Evolutionary conservation across 2,797 vertebrate genomes (phyloP), one percentile per base, ranked within the genome.

Genomic region (Parotocinclus haroldoi): DNA sequence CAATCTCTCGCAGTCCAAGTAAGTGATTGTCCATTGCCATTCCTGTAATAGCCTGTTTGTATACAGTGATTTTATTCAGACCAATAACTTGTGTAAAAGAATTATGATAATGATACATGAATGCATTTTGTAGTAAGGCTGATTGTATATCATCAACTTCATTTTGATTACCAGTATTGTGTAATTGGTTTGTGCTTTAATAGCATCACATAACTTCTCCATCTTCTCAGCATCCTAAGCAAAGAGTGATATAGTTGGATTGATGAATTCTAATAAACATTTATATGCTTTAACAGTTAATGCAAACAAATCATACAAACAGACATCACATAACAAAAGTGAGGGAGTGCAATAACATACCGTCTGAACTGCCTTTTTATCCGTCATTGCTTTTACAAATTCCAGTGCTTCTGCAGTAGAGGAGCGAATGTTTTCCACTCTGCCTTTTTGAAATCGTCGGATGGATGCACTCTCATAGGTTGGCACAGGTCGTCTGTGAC

Each of bases 11-110:
- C 51, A 99, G 93, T 8, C 93, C 97, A 45, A 98, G 85, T 63
- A 99, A 90, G 42, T 99, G 97, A 90, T 99, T 99, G 92, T 99
- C 97, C 76, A 98, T 96, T 71, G 89, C 96, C 93, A 95, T 94
- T 57, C 97, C 97, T 71, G 92, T 96, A 73, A 99, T 93, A 63
- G 95, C 94, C 96, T 99, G 69, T 6, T 38, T 8, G 57, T n/a
- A 7, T 38, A 49, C 9, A 58, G 19, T 56, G 6, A 40, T 42
- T 51, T 12, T 50, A 11, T 39, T 6, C 27, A 27, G 46, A 1
- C 1, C 46, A 49, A 12, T 16, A 13, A 49, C 10, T 13, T 49
- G 12, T n/a, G 10, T 51, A 14, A 69, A 81, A 83, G 63, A 86
- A 89, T 63, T 80, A 48, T 2, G 16, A 92, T 75, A 89, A 83